Conservation (phyloP, 1,140 invertebrate genomes). For the Tribolium madens region DNA sequence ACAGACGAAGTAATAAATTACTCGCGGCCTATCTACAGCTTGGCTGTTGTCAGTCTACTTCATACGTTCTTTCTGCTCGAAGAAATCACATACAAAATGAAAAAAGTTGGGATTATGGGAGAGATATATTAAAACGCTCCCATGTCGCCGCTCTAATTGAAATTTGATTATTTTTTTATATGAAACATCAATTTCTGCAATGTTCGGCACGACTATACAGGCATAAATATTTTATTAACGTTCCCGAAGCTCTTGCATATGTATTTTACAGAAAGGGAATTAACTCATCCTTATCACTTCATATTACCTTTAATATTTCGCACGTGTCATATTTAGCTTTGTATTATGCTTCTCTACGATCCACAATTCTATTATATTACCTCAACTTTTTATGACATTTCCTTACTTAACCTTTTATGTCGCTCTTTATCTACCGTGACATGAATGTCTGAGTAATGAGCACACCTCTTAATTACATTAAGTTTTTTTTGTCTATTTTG, state of each 20-base stretch:
- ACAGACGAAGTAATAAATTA: slow-evolving; percentile 37
- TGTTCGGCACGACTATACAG: background rate
- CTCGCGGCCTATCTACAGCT: slow-evolving; percentile 21
- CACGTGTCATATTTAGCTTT: slow-evolving; percentile 16
- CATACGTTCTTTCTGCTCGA: slow-evolving; percentile 15
- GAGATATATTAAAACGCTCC: slow-evolving; percentile 1
- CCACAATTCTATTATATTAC: slow-evolving; percentile 20
- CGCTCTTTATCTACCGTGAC: background rate
- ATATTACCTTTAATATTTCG: slow-evolving; percentile 19
- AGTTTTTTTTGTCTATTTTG: background rate
- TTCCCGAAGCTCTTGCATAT: background rate
- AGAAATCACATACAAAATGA: slow-evolving; percentile 38
- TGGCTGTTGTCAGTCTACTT: slow-evolving; percentile 33
- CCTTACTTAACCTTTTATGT: slow-evolving; percentile 7
- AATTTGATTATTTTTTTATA: background rate
- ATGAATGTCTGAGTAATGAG: background rate
- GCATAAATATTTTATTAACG: background rate
- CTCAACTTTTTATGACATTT: slow-evolving; percentile 8
- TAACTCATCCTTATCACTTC: slow-evolving; percentile 8
- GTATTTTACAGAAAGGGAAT: background rate
- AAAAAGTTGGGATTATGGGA: slow-evolving; percentile 15
- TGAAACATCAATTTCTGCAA: background rate
- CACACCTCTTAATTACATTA: background rate
- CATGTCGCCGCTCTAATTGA: background rate
- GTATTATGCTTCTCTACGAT: slow-evolving; percentile 1